Base-by-base conservation (phyloP, 1,140 invertebrate genomes). In the Drosophila nigrodunni region DNA sequence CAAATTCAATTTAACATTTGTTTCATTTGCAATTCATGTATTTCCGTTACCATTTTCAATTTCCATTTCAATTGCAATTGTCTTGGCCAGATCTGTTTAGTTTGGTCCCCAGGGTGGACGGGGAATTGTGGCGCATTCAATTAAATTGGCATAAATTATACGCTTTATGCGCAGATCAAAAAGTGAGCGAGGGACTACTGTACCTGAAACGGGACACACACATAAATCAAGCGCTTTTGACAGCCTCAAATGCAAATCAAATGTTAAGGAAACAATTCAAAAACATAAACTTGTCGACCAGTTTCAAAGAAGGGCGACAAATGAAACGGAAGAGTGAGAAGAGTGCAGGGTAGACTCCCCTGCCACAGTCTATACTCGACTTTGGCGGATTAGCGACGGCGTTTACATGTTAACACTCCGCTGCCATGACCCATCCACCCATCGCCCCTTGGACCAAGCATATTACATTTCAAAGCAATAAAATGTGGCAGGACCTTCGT, bases 11-110 rank as follows among this genome's bases (percentile, higher is more conserved):
- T 87, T 88, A 80, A 88, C 76, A 39, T 52, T 64, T 64, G 83
- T 89, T 89, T 88, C 85, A 89, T 88, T 89, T 89, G 80, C 83
- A 87, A 87, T 89, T 89, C 85, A 87, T 77, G 83, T 74, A 80
- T 77, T 82, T 80, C 46, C 41, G 49, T 55, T 30, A 30, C 25
- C 25, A 30, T 30, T 30, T 30, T 30, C 25, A 4, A 30, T 30
- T 71, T 77, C 49, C 54, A 65, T 41, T 66, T 57, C 41, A 46
- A 55, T 37, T 46, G 43, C 77, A 81, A 89, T 89, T 89, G 78
- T 86, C 74, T 82, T 82, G 58, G 13, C 35, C 46, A n/a, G 54
- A 13, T 34, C 68, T 83, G 77, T 78, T 83, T 78, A 54, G 75
- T 47, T 58, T 52, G n/a, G 34, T 64, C 59, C 57, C 59, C 58